Conservation (phyloP, 2,113 vertebrate genomes). For the Thunnus maccoyii region DNA sequence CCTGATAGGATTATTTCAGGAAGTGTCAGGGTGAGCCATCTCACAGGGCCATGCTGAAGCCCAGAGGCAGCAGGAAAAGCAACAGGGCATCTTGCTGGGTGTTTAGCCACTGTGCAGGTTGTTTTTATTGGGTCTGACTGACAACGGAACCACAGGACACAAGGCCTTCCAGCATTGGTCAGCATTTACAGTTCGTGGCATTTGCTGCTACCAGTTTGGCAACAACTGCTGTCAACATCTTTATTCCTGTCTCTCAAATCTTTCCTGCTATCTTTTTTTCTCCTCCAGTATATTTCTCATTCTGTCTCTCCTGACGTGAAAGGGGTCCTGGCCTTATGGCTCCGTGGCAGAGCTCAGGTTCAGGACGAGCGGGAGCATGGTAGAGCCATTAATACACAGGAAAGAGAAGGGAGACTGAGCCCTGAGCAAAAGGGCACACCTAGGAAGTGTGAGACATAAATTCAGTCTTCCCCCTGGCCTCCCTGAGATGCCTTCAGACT, state of each 20-base stretch:
- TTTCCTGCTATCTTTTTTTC: slow-evolving; percentile 22
- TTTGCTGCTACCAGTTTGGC: slow-evolving; percentile 26
- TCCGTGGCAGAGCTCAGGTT: slow-evolving; percentile 50
- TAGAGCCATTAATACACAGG: slow-evolving; percentile 70
- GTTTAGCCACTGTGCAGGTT: not conserved
- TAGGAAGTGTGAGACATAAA: slow-evolving; percentile 58
- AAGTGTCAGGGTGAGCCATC: slow-evolving; percentile 32
- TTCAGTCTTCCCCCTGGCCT: slow-evolving; percentile 40
- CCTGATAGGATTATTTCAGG: slow-evolving; percentile 61
- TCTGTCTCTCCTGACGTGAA: not conserved
- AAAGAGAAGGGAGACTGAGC: slow-evolving; percentile 34
- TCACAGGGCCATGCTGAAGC: slow-evolving; percentile 17
- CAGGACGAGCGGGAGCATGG: slow-evolving; percentile 47
- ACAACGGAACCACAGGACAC: slow-evolving; percentile 35
- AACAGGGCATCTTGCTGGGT: not conserved
- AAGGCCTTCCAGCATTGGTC: not conserved
- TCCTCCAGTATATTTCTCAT: slow-evolving; percentile 5
- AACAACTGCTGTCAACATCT: slow-evolving; percentile 49
- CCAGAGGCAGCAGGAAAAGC: slow-evolving; percentile 18
- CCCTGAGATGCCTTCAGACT: slow-evolving; percentile 22
- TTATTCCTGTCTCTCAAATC: slow-evolving; percentile 28
- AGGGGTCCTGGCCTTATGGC: slow-evolving; percentile 17
- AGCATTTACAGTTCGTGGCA: slow-evolving; percentile 45
- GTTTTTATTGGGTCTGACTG: slow-evolving; percentile 44
- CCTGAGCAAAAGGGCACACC: slow-evolving; percentile 62